Percentiles rank a stretch among this genome's conserved stretches.
Conservation (phyloP, 2,888 invertebrate species). For the Bombylius major region DNA sequence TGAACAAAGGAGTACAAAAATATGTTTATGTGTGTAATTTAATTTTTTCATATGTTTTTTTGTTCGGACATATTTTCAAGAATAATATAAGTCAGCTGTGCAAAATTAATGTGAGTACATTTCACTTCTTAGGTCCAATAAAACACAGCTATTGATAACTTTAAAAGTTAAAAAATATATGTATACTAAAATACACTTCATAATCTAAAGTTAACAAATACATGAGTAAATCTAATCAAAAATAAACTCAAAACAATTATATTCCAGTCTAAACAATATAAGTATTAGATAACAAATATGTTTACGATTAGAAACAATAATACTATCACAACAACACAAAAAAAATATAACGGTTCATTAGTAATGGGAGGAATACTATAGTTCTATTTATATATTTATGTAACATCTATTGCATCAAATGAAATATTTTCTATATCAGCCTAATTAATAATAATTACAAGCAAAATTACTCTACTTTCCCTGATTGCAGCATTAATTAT, state of each 20-base stretch:
- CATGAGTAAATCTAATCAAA: conserved; percentile 40
- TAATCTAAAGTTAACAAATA: conserved; percentile 38
- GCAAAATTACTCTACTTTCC: conserved; percentile 19
- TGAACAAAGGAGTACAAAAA: no score
- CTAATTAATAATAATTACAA: conserved; percentile 24
- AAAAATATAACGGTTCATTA: conserved; percentile 41
- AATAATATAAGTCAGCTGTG: no score
- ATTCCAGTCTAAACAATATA: conserved; percentile 47
- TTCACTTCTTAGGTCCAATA: no score
- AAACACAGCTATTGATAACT: no score
- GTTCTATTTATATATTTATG: conserved; percentile 54
- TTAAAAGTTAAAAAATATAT: conserved; percentile 49
- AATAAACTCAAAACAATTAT: conserved; percentile 46
- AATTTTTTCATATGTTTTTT: no score
- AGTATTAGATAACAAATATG: conserved; percentile 49
- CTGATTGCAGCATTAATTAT: conserved; percentile 21
- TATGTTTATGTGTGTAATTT: no score
- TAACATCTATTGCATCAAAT: conserved; percentile 48
- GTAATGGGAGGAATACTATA: conserved; percentile 49
- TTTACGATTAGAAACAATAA: conserved; percentile 44
- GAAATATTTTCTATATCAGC: conserved; percentile 36
- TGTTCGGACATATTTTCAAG: no score
- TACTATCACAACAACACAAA: conserved; percentile 40
- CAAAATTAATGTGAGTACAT: no score
- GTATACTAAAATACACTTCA: conserved; percentile 44